These are phyloP conservation scores for Phalacrocorax pelagicus DNA, from an alignment of 2,113 vertebrate species.

Conservation along the genomic window DNA sequence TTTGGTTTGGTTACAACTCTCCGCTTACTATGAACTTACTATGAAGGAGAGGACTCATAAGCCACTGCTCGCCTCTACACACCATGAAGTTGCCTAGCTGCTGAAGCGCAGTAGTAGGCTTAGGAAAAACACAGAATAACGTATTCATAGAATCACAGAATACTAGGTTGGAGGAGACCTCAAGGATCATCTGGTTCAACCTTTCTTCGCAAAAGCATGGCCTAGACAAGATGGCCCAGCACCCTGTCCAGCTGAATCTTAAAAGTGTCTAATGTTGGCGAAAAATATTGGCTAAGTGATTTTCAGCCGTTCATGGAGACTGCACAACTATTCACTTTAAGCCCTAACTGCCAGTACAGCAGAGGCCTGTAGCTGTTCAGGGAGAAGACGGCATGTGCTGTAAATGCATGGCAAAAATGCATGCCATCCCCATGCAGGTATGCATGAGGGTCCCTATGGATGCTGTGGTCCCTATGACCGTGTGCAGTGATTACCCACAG, in stretches of 20 bases:
- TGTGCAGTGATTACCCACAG: neutral
- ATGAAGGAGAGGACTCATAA: neutral
- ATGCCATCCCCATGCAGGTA: too few relatives aligned
- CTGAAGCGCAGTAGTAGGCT: neutral
- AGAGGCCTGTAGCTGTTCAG: neutral
- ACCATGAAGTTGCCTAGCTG: neutral
- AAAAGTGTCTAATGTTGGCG: neutral
- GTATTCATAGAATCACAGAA: neutral
- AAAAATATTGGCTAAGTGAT: neutral
- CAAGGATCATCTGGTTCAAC: neutral
- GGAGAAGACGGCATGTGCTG: neutral
- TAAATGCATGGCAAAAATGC: neutral
- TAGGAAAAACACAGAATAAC: neutral
- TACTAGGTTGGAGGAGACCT: neutral
- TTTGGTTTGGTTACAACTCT: neutral
- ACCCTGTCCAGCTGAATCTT: neutral
- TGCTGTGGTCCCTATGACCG: neutral
- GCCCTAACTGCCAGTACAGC: neutral
- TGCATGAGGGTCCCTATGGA: neutral
- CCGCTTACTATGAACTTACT: neutral
- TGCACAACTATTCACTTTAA: neutral
- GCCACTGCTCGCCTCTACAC: neutral
- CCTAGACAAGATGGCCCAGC: neutral
- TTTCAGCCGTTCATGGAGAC: neutral
- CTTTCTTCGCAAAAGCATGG: neutral